Evolutionary conservation across 2,113 vertebrate species (phyloP).

Genomic region (Cariama cristata): DNA sequence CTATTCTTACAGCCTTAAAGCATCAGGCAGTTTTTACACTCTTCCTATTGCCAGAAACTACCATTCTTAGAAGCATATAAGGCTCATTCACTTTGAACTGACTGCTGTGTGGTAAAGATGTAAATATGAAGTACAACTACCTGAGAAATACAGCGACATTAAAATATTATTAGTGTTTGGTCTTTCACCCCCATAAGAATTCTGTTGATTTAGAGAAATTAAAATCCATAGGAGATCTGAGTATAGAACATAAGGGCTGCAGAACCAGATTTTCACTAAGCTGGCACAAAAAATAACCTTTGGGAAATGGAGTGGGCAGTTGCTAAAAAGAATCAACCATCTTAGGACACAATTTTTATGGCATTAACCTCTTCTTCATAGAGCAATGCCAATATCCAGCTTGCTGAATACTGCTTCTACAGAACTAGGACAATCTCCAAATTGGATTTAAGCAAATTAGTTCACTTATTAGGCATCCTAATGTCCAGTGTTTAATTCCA

Average conservation of each 20-base stretch:
- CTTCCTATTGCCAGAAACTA: not conserved
- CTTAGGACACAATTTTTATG: slow-evolving; percentile 1
- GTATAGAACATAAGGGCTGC: not conserved
- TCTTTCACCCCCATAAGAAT: not conserved
- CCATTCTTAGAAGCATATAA: not conserved
- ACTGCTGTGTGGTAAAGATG: not conserved
- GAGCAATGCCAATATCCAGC: not conserved
- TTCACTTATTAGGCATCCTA: not conserved
- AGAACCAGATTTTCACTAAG: not conserved
- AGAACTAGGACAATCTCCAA: slow-evolving; percentile 3
- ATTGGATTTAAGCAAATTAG: slow-evolving; percentile 29
- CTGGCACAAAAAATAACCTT: not conserved
- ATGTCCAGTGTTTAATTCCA: slow-evolving; percentile 5
- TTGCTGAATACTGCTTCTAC: not conserved
- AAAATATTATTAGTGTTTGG: not conserved
- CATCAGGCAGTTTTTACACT: not conserved
- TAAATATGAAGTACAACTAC: not conserved
- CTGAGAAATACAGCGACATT: not conserved
- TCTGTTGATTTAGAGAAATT: slow-evolving; percentile 12
- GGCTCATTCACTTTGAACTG: not conserved
- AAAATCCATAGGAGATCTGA: not conserved
- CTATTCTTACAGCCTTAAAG: not conserved
- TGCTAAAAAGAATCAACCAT: not conserved
- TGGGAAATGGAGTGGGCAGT: not conserved
- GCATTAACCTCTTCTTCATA: not conserved